Evolutionary conservation across 1,140 invertebrate species (phyloP).

Genomic region (Drosophila guanche): DNA sequence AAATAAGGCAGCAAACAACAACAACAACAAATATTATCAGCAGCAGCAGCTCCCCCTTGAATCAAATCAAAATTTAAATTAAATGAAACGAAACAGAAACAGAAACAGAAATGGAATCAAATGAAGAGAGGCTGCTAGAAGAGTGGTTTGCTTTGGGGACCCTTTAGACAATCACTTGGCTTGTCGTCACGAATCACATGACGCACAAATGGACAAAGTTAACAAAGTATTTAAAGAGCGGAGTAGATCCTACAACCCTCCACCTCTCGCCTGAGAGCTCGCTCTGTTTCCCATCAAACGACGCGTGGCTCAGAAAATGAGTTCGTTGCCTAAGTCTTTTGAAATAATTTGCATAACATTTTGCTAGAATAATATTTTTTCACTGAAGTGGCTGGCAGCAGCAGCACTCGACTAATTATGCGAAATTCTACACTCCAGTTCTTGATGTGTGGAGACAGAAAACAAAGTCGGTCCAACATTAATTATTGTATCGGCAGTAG

Average conservation of each 20-base stretch:
- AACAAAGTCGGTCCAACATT: no score
- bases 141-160: conserved; percentile 23
- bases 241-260: no score
- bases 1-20: conserved; percentile 51
- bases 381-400: conserved; percentile 17
- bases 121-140: conserved; percentile 50
- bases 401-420: conserved; percentile 43
- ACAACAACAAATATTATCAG: conserved; percentile 28
- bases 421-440: conserved; percentile 1
- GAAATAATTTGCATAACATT: conserved; percentile 62
- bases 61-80: conserved; percentile 80
- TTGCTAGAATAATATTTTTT: conserved; percentile 58
- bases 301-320: conserved; percentile 51
- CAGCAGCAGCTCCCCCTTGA: conserved; percentile 36
- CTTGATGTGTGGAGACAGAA: no score
- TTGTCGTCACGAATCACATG: conserved; percentile 58
- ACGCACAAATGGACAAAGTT: conserved; percentile 42
- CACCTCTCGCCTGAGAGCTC: conserved; percentile 19
- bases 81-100: conserved; percentile 63
- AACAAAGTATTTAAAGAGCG: conserved; percentile 23
- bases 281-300: conserved; percentile 27
- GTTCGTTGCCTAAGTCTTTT: conserved; percentile 64
- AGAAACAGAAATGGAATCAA: conserved; percentile 22
- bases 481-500: not conserved
- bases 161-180: conserved; percentile 54